Base-by-base conservation (phyloP, 1,140 invertebrate genomes). In the Pseudachorutes palmiensis region DNA sequence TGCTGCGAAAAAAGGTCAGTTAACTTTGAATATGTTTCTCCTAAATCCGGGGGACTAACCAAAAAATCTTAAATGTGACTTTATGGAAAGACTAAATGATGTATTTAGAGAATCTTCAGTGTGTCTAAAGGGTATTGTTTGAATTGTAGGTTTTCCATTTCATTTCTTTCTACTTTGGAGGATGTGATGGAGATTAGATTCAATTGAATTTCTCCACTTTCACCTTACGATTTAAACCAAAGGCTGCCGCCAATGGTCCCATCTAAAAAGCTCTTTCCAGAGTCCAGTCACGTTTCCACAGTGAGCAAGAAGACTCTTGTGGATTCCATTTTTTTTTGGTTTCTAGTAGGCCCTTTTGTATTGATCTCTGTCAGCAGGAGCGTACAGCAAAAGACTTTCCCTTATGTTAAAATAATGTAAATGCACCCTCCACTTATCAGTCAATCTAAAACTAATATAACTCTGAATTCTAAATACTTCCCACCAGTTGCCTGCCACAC, bases 1-100 rank as follows among this genome's bases (percentile, higher is more conserved):
- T 58, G 65, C 68, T n/a, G 55, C 26, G 16, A 74, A 74, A 67
- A 74, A 74, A 71, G 72, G 72, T 74, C 64, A 66, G 45, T 26
- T 55, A 16, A 16, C 5, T 55, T 55, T 22, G 5, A 16, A 55
- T 5, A 5, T 55, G 9, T 19, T 19, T 55, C 24, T 19, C 3
- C 5, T 24, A 14, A 55, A 55, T 5, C 9, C 5, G 24, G 5
- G 24, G 51, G 3, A 16, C 24, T 3, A 55, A 16, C 3, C 12
- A 55, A 55, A 14, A 55, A 55, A 55, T 24, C 51, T 55, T 55
- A 16, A 16, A 9, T 19, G 36, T 41, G 5, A 41, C 36, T 41
- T 41, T 41, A 9, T 41, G 5, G 19, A 41, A 41, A 41, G 5
- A 9, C 5, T 41, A 41, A 41, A 19, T 19, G 36, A 41, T 9